These are phyloP conservation scores for Microtus ochrogaster DNA, from an alignment of 2,113 vertebrate genomes.

Conservation along the genomic window DNA sequence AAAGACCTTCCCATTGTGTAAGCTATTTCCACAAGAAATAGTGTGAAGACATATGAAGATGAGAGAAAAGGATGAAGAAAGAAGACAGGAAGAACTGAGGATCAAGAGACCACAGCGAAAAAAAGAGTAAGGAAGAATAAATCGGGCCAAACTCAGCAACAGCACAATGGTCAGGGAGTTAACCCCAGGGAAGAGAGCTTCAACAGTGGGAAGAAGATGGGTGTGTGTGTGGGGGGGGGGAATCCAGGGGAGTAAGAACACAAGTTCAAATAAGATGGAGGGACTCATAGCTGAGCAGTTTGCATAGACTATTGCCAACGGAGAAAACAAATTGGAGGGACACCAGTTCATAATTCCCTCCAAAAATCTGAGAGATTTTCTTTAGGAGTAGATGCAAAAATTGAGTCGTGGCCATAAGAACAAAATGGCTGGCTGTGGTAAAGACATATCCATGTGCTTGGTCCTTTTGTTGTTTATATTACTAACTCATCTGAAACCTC, in stretches of 20 bases:
- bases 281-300: neutral
- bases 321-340: neutral
- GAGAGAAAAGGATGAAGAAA: neutral
- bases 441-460: neutral
- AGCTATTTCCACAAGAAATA: neutral
- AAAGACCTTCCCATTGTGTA: neutral
- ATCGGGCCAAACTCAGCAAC: neutral
- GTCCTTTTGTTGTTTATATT: neutral
- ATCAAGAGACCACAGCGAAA: neutral
- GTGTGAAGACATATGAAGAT: neutral
- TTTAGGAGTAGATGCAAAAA: neutral
- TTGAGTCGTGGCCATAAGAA: neutral
- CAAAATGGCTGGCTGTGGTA: neutral
- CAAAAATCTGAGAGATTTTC: neutral
- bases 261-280: neutral
- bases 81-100: too few species aligned
- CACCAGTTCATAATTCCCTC: accelerated
- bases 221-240: neutral
- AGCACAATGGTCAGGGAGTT: neutral
- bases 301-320: neutral
- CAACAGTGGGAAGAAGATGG: neutral
- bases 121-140: neutral
- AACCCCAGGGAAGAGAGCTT: neutral
- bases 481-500: neutral
- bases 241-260: neutral